Percentiles rank a stretch among this genome's conserved stretches.
These are phyloP conservation scores for Chrysaora quinquecirrha DNA, from an alignment of 30 jellyfish, hydroid and myxozoan genomes.

Conservation along the genomic window DNA sequence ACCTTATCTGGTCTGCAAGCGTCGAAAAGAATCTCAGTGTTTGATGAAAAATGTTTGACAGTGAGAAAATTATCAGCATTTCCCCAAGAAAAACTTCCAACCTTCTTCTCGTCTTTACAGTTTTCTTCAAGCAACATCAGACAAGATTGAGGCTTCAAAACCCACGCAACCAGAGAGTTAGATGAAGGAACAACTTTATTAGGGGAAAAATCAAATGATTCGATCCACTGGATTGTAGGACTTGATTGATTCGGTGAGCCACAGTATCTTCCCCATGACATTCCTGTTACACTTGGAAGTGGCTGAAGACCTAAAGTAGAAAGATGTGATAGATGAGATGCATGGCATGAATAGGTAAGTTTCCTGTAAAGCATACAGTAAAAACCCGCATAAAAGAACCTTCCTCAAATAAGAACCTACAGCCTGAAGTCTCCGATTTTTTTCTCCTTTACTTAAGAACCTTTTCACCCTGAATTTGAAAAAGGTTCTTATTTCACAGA, in stretches of 20 bases:
- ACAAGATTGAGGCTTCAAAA: slow-evolving; percentile 55
- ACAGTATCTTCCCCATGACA: slow-evolving; percentile 91
- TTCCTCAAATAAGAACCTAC: no score
- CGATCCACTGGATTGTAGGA: slow-evolving; percentile 86
- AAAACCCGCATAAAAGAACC: no score
- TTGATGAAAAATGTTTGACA: slow-evolving; percentile 56
- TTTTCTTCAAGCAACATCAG: slow-evolving; percentile 63
- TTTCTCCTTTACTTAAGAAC: no score
- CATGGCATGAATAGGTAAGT: no score
- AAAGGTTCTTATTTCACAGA: no score
- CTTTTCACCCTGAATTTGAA: no score
- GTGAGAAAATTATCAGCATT: slow-evolving; percentile 70
- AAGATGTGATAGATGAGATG: no score
- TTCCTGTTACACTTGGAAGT: slow-evolving; percentile 72
- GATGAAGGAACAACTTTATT: slow-evolving; percentile 56
- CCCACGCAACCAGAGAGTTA: slow-evolving; percentile 68
- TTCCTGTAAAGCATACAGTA: no score
- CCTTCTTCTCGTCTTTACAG: slow-evolving; percentile 30
- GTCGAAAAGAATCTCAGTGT: slow-evolving; percentile 41
- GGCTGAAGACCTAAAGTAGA: slow-evolving; percentile 75
- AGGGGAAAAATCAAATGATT: slow-evolving; percentile 48
- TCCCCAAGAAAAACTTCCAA: slow-evolving; percentile 87
- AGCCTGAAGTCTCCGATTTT: no score
- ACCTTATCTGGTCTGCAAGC: slow-evolving; percentile 95
- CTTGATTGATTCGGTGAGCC: slow-evolving; percentile 87